phyloP scores from a whole-genome alignment of 1,140 invertebrate genomes.

The Radopholus similis region DNA sequence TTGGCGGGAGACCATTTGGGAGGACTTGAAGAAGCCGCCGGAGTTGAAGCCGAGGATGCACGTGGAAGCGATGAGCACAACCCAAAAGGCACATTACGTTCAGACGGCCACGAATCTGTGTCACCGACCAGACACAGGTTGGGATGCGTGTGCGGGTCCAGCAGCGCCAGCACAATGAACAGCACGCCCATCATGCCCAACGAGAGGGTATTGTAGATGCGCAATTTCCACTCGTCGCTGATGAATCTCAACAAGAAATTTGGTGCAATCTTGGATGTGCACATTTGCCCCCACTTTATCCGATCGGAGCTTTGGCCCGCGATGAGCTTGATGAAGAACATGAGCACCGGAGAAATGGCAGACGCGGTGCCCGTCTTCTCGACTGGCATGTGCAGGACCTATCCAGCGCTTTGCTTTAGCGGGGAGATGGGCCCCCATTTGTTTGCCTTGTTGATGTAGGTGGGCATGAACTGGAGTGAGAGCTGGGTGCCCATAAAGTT shows the following conservation, averaged over 20 bases:
- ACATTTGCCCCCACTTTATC: slow-evolving; percentile 23
- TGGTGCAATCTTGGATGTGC: neutral
- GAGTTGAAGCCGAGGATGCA: slow-evolving; percentile 49
- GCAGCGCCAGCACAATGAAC: slow-evolving; percentile 48
- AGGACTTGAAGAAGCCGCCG: slow-evolving; percentile 47
- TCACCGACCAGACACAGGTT: slow-evolving; percentile 35
- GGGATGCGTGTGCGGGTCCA: slow-evolving; percentile 36
- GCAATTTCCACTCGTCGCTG: slow-evolving; percentile 34
- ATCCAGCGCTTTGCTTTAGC: neutral
- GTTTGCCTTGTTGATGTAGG: slow-evolving; percentile 40
- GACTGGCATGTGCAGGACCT: slow-evolving; percentile 45
- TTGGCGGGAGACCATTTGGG: slow-evolving; percentile 54
- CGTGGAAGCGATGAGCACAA: slow-evolving; percentile 38
- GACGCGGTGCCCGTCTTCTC: slow-evolving; percentile 52
- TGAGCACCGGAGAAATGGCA: slow-evolving; percentile 50
- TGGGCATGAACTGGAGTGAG: slow-evolving; percentile 45
- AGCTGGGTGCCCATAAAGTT: slow-evolving; percentile 48
- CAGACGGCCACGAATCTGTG: neutral
- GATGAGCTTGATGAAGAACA: slow-evolving; percentile 53
- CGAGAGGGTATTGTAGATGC: slow-evolving; percentile 47
- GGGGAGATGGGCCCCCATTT: neutral
- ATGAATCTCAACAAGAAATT: slow-evolving; percentile 30
- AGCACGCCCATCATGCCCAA: slow-evolving; percentile 47
- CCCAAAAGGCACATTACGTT: slow-evolving; percentile 20
- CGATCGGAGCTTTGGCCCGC: slow-evolving; percentile 44